A percentile compares a stretch with the other conserved stretches of the same genome.
phyloP scores from a whole-genome alignment of 2,113 vertebrate genomes.

The Mormoops blainvillei region DNA sequence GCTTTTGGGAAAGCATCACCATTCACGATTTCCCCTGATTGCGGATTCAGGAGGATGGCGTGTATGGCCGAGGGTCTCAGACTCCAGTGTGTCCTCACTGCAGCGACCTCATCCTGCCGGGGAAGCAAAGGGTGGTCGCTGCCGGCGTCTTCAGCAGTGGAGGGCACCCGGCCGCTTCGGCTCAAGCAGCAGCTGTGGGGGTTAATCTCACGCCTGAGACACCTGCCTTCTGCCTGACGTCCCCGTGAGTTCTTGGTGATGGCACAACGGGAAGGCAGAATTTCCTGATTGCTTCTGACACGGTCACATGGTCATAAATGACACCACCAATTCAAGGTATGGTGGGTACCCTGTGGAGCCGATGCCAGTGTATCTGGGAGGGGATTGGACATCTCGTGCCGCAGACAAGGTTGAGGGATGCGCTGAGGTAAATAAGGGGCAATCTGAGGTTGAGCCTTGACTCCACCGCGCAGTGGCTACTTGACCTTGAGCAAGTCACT shows the following conservation, averaged over 20 bases:
- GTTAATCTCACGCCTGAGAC: background rate
- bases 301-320: background rate
- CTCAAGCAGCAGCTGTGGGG: background rate
- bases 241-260: background rate
- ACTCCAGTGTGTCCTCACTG: background rate
- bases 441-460: background rate
- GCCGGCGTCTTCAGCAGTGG: background rate
- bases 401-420: background rate
- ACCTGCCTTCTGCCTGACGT: background rate
- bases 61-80: background rate
- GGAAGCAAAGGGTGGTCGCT: background rate
- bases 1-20: slow-evolving; percentile 14
- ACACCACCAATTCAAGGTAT: background rate
- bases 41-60: background rate
- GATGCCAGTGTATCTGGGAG: too few relatives aligned
- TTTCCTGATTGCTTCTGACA: background rate
- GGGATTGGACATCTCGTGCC: too few relatives aligned
- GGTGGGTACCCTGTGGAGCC: background rate
- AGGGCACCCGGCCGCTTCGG: background rate
- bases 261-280: background rate
- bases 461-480: background rate
- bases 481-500: background rate
- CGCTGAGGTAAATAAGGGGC: background rate
- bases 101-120: background rate
- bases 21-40: background rate